Evolutionary conservation across 2,797 vertebrate genomes (phyloP), one percentile per base, ranked within the genome.

Genomic region (Masticophis lateralis): DNA sequence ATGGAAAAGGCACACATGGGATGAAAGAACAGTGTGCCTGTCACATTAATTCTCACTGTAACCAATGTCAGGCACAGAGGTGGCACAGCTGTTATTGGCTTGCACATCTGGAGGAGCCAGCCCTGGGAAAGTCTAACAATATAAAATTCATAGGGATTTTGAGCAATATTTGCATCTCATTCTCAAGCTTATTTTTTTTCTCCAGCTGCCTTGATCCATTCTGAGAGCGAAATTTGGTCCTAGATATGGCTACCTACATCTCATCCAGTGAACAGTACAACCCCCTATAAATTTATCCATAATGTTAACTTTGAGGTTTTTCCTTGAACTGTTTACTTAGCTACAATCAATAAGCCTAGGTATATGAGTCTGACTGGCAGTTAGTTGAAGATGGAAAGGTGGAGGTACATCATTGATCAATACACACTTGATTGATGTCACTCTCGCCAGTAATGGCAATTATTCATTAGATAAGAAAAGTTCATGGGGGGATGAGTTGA

Each of bases 1-100:
- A 63, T 93, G 90, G 69, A 91, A 91, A 91, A 89, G 69, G 69
- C 90, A 91, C 90, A 89, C 2, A 20, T 91, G 87, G 87, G 90
- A 91, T 93, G 93, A 91, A 93, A 93, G 93, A 89, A 93, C 57
- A 89, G 51, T 47, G 69, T 91, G 90, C 32, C 90, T 91, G 87
- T 89, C 93, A 91, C 90, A 91, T 91, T 93, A 89, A 66, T 93
- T 93, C 90, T 93, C 87, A 86, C 69, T 12, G 87, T 66, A 89
- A 91, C 90, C 63, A 74, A 91, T 93, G 90, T 90, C 87, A 91
- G 90, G 32, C 89, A 93, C 69, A 93, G 87, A 86, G 32, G 59
- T 91, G 32, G 87, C 51, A 89, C 18, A 86, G 87, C 51, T 89
- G 63, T 93, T 93, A 91, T 66, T 91, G 93, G 69, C 87, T 91